Conservation (phyloP, 2,888 invertebrate species). For the Epiblema foenella region DNA sequence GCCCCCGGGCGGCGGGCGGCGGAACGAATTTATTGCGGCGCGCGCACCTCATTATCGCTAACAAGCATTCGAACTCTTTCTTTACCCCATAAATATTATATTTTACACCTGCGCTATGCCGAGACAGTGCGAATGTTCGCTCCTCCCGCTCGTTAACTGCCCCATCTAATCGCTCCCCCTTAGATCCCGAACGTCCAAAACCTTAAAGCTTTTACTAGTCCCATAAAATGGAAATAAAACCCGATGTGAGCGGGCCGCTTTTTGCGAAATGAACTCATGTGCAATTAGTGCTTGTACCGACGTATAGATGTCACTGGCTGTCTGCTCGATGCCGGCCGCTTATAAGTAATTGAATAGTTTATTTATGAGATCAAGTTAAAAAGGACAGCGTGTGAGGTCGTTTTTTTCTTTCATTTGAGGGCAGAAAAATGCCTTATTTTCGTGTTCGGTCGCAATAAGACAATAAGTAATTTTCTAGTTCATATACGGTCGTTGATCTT, state of each 20-base stretch:
- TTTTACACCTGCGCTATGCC: constrained; percentile 80
- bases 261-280: constrained; percentile 31
- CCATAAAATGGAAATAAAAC: constrained; percentile 14
- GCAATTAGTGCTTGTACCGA: constrained; percentile 47
- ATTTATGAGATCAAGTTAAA: constrained; percentile 27
- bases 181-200: constrained; percentile 23
- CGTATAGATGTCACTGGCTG: constrained; percentile 49
- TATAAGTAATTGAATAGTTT: constrained; percentile 38
- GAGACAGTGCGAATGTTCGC: constrained; percentile 48
- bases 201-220: constrained; percentile 23
- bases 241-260: constrained; percentile 18
- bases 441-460: constrained; percentile 25
- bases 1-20: constrained; percentile 74
- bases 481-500: constrained; percentile 15
- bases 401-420: constrained; percentile 14
- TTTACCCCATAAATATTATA: constrained; percentile 81
- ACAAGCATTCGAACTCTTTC: constrained; percentile 81
- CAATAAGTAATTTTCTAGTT: constrained; percentile 24
- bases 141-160: constrained; percentile 27
- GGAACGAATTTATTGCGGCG: constrained; percentile 77
- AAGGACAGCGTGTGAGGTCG: constrained; percentile 36
- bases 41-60: constrained; percentile 82
- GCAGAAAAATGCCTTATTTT: constrained; percentile 18
- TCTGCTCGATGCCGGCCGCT: constrained; percentile 18
- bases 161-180: constrained; percentile 33